Base-by-base conservation (phyloP, 2,797 vertebrate species). In the Coregonus ussuriensis region DNA sequence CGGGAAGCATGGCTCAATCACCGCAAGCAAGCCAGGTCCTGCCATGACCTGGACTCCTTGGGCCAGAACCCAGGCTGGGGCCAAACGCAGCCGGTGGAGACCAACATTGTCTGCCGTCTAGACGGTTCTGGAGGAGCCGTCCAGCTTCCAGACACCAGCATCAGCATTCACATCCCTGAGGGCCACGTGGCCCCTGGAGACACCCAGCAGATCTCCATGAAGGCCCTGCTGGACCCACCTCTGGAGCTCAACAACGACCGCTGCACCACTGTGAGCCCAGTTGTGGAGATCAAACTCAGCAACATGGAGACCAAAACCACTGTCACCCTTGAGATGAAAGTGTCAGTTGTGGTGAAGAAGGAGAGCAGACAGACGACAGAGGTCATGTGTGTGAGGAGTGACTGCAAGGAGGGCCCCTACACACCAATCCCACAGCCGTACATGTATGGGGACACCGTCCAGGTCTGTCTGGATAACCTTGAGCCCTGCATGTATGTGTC, bases 41-140 rank as follows among this genome's bases (percentile, higher is more conserved):
- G 98, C 87, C 98, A 99, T 0, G 97, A 99, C 84, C 83, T 99
- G 85, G 96, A 98, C 86, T 93, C 96, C 6, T 90, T 99, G 1
- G 97, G 97, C 75, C 97, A 98, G 77, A 99, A 91, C 84, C 98
- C 97, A 0, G 98, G 98, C 14, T 99, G 97, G 98, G 98, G 98
- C 66, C 98, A 99, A 93, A 99, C 98, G 0, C 98, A 99, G 33
- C 97, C 98, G 0, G 94, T 99, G 77, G 98, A 99, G 89, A 98
- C 96, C 1, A 97, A 94, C 83, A 97, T 97, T 0, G 96, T 97
- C 54, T 99, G 97, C 86, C 96, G 95, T 76, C 85, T 99, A 86
- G 97, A 99, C 79, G 95, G 96, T 73, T 95, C 95, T 0, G 98
- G 98, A 0, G 98, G 98, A 0, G 93, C 96, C 0, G 95, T 99